phyloP scores from a whole-genome alignment of 1,140 invertebrate genomes.

The Spodoptera litura region DNA sequence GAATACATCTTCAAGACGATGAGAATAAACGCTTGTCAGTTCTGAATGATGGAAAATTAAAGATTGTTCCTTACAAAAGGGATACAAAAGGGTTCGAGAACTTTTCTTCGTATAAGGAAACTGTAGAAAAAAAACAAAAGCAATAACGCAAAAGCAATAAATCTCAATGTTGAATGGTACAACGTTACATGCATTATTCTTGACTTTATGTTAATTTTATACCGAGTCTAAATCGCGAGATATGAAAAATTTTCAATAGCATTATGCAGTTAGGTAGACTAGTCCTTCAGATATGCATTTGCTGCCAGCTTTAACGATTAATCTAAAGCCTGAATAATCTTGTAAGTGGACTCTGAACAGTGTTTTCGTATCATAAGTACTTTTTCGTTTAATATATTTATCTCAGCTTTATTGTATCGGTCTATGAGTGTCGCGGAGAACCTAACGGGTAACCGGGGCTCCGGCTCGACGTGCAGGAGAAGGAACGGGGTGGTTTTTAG shows the following conservation, averaged over 20 bases:
- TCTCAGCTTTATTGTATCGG: too few species aligned
- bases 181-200: not conserved
- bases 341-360: not conserved
- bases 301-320: constrained; percentile 5
- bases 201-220: constrained; percentile 12
- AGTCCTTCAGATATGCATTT: constrained; percentile 1
- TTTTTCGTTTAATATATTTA: too few species aligned
- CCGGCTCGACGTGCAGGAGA: too few species aligned
- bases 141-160: not conserved
- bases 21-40: too few species aligned
- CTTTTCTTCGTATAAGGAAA: not conserved
- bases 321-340: constrained; percentile 36
- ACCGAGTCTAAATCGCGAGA: constrained; percentile 5
- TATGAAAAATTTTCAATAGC: constrained; percentile 9
- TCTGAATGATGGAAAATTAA: not conserved
- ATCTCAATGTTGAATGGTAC: not conserved
- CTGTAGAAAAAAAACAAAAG: not conserved
- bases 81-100: too few species aligned
- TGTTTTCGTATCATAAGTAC: not conserved
- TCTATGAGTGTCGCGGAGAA: too few species aligned
- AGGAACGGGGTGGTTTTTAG: too few species aligned
- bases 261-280: constrained; percentile 2
- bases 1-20: too few species aligned
- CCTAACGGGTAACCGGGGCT: too few species aligned
- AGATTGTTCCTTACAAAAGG: too few species aligned